Evolutionary conservation across 2,888 invertebrate species (phyloP), one percentile per base, ranked within the genome.

Genomic region (Andrena chrysosceles): DNA sequence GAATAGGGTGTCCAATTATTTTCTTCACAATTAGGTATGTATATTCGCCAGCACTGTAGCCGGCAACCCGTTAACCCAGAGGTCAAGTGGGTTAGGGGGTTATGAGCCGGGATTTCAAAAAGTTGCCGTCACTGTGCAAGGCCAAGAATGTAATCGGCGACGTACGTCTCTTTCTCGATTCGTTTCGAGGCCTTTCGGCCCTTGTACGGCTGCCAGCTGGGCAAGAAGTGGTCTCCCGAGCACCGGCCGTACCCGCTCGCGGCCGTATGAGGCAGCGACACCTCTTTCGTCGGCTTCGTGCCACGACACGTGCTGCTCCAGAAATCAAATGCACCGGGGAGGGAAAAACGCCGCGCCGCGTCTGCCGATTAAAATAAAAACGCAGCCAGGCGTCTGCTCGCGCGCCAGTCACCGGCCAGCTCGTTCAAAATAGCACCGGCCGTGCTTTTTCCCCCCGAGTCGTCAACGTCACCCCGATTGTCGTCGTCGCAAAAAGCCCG

Each of bases 61-160:
- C 68, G 7, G 70, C 63, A 29, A 72, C 56, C 77, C 60, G 87
- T 78, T 81, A 64, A 80, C 29, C 77, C 74, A 64, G 68, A 82
- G 81, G 81, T 89, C 87, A 87, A 87, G 62, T 89, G 80, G 84
- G 84, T 89, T 88, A 89, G 68, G 86, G 82, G 85, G 80, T 88
- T 87, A 87, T 72, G 77, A 76, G 83, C 68, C 20, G 66, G 67
- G 72, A 49, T 82, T 89, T 71, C 73, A 85, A 89, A 89, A 88
- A 88, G 79, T 69, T 66, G 85, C 62, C 85, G 82, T 71, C 82
- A 68, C 66, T 81, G 62, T 73, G 81, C 87, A 85, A 82, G 82
- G 67, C 66, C 74, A 77, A 66, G 86, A 89, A 89, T 84, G 85
- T 72, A 78, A 86, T 85, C 74, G 80, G 75, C 78, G 76, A 64